Conservation (phyloP, 2,888 invertebrate species). For the Peribatodes rhomboidaria region DNA sequence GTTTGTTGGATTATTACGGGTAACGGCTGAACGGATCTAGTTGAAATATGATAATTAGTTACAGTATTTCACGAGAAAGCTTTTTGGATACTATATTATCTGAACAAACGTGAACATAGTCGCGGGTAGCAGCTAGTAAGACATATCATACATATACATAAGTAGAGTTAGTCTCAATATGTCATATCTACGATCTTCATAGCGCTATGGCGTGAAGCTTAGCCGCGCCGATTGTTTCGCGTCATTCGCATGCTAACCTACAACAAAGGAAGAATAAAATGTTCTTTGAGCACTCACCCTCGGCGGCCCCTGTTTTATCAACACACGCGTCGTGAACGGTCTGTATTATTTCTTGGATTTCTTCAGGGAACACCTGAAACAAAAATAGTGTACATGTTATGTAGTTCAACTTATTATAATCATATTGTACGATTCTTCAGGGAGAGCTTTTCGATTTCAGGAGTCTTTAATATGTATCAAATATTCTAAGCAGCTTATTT, state of each 20-base stretch:
- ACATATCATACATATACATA: no score
- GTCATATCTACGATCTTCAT: conserved; percentile 26
- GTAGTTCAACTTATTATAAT: conserved; percentile 1
- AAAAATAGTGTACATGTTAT: conserved; percentile 17
- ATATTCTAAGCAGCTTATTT: no score
- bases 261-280: conserved; percentile 79
- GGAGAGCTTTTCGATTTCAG: neutral
- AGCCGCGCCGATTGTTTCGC: conserved; percentile 69
- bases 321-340: conserved; percentile 82
- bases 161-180: neutral
- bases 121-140: no score
- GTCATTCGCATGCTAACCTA: conserved; percentile 72
- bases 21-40: no score
- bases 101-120: no score
- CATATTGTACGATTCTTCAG: neutral
- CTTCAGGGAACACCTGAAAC: conserved; percentile 82
- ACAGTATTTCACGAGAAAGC: no score
- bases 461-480: no score
- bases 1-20: no score
- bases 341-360: conserved; percentile 84
- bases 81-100: no score
- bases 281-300: conserved; percentile 79
- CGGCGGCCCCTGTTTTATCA: conserved; percentile 77
- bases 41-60: no score
- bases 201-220: conserved; percentile 54